Evolutionary conservation across 2,113 vertebrate species (phyloP), one percentile per base, ranked within the genome.

Genomic region (Dicentrarchus labrax): DNA sequence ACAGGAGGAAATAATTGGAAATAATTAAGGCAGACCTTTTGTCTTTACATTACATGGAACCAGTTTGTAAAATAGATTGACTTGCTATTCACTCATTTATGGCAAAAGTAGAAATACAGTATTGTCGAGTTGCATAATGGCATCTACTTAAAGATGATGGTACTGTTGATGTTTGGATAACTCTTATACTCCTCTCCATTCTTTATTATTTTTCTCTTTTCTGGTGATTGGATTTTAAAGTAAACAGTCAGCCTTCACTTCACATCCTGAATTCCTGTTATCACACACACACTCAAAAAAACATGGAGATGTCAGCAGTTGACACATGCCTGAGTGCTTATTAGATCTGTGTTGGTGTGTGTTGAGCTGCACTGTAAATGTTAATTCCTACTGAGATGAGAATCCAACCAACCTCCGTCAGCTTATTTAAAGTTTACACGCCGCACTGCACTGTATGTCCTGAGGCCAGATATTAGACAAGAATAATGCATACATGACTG

Each of bases 1-100:
- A 79, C 61, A 38, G 24, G 47, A 48, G 78, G 65, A 84, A 73
- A 80, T 70, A 51, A 74, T 54, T 57, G 57, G 54, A 69, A 77
- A 43, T 59, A 82, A 77, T 83, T 21, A 82, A 10, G 15, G 16
- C 1, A 11, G 8, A n/a, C 51, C 11, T 57, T 22, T 78, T 53
- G 38, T 22, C n/a, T 54, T 70, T 22, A 22, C 21, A n/a, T 13
- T 10, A 24, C 21, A 72, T 57, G 54, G 17, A n/a, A 8, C 22
- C 36, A 16, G 59, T 22, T 47, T 38, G 39, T 39, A 17, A 47
- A 71, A 54, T 72, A 0, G 54, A 71, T 36, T 10, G 2, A 21
- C 10, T 36, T 64, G 17, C 9, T 12, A 41, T 17, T 57, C 21
- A 17, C 21, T 15, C 9, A 10, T 71, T 78, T 41, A 48, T 19